These are phyloP conservation scores for Carlito syrichta DNA, from an alignment of 2,113 vertebrate genomes.

Conservation along the genomic window DNA sequence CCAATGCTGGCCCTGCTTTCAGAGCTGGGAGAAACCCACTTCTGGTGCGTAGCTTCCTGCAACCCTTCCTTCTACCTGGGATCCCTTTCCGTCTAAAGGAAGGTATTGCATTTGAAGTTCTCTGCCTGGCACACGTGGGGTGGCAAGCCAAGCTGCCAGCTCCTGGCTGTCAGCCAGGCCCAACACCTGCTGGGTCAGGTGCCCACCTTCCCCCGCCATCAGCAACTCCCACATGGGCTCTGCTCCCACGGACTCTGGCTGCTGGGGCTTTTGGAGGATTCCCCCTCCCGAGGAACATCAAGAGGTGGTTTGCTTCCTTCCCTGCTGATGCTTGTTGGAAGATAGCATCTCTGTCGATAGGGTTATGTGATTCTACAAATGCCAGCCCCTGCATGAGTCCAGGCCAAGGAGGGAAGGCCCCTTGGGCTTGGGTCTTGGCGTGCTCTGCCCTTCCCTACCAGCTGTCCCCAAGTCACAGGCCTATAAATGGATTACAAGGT, in stretches of 20 bases:
- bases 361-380: background rate
- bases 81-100: background rate
- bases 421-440: accelerated
- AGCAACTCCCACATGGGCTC: background rate
- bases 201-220: background rate
- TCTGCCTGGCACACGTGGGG: background rate
- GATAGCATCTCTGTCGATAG: conserved; percentile 3
- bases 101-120: background rate
- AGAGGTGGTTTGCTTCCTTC: background rate
- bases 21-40: background rate
- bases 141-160: background rate
- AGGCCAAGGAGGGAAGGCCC: background rate
- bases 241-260: background rate
- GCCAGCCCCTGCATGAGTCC: accelerated
- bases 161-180: conserved; percentile 1
- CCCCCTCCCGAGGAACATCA: background rate
- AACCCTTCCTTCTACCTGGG: background rate
- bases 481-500: background rate
- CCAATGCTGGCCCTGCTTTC: background rate
- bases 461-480: background rate
- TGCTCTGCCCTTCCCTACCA: background rate
- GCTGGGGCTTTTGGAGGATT: background rate
- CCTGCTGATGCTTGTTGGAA: background rate
- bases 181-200: conserved; percentile 8
- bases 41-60: background rate